Evolutionary conservation across 2,888 invertebrate species (phyloP).

Genomic region (Nasonia oneida): DNA sequence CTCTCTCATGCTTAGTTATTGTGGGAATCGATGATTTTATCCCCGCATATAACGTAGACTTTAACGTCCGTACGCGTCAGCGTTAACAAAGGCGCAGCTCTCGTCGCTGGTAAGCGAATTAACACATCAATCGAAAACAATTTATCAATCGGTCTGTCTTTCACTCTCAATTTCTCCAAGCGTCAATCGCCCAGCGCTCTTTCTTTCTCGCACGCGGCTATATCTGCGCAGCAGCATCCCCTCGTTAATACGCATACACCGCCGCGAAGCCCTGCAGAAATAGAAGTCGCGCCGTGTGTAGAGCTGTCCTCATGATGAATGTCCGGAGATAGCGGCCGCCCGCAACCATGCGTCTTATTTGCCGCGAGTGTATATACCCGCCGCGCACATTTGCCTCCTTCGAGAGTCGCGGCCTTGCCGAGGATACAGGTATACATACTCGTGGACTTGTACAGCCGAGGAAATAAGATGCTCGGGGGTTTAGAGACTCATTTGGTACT

Average conservation of each 20-base stretch:
- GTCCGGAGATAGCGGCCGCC: constrained; percentile 73
- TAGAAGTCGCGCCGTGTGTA: constrained; percentile 61
- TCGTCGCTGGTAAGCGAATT: background rate
- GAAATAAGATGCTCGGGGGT: background rate
- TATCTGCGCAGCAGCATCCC: constrained; percentile 22
- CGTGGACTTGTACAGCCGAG: too few relatives aligned
- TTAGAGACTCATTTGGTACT: background rate
- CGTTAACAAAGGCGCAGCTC: too few relatives aligned
- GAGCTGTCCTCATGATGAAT: constrained; percentile 75
- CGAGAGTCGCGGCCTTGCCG: constrained; percentile 3
- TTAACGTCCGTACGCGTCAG: too few relatives aligned
- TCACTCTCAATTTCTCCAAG: constrained; percentile 26
- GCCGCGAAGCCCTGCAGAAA: constrained; percentile 54
- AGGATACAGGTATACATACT: background rate
- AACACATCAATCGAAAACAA: background rate
- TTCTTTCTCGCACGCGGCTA: background rate
- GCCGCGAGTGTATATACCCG: constrained; percentile 68
- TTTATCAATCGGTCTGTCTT: constrained; percentile 3
- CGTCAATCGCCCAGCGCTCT: background rate
- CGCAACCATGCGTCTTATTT: constrained; percentile 73
- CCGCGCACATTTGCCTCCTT: background rate
- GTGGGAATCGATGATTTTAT: background rate
- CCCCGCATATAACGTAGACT: background rate
- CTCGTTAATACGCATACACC: constrained; percentile 60
- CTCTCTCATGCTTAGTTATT: background rate